Base-by-base conservation (phyloP, 2,113 vertebrate species). In the Nothoprocta perdicaria region DNA sequence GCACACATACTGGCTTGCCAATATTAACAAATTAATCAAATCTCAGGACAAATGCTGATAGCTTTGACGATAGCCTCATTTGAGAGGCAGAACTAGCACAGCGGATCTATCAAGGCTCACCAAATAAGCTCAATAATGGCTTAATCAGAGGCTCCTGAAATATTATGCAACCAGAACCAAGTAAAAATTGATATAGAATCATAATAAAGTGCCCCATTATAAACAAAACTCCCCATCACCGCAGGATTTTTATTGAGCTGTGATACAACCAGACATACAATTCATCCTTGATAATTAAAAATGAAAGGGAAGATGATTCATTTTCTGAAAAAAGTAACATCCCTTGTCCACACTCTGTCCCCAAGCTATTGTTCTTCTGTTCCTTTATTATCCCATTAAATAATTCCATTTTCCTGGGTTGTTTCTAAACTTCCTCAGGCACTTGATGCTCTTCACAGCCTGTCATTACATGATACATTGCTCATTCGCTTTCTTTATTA, bases 111-210 rank as follows among this genome's bases (percentile, higher is more conserved):
- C 78, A 94, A 84, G 40, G 43, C 19, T 79, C 57, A 72, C 52
- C 38, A 92, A 88, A 93, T 19, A 78, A 35, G 31, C 27, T 94
- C 92, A 92, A 86, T 80, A 94, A 81, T 92, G 60, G 52, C 52
- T 78, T 81, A 88, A 84, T 81, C 80, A 93, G 58, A 92, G 18
- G 55, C 16, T 58, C 48, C 38, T 35, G 75, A 78, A 93, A 86
- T 68, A 81, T 43, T 82, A 80, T 33, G 67, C 46, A 88, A 88
- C 80, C 29, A 92, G 62, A 95, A 69, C 12, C 19, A 81, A 22
- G 12, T 5, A 89, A 29, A 86, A 86, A 81, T 63, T 48, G 33
- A 78, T 88, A 86, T 4, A 19, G 53, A 55, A 18, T 21, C 35
- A 80, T 69, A 76, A 3, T 76, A 35, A 93, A 89, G 21, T 5